A percentile compares a stretch with the other conserved stretches of the same genome.
Conservation (phyloP, 2,888 invertebrate genomes). For the Orthonevra nobilis region DNA sequence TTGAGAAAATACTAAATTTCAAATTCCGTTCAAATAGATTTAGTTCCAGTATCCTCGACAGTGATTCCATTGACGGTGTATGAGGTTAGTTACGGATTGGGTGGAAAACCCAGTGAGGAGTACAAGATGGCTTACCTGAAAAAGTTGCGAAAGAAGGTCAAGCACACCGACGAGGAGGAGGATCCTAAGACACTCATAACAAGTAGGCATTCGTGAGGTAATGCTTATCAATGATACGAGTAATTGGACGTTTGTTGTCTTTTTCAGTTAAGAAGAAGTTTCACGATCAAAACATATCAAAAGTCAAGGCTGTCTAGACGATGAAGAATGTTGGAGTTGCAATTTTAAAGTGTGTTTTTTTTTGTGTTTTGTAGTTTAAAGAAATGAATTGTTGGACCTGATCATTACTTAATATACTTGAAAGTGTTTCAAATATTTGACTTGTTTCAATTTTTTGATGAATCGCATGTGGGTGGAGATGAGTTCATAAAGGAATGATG, state of each 20-base stretch:
- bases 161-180: conserved; percentile 73
- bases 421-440: too few species aligned
- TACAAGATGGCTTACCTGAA: conserved; percentile 79
- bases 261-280: conserved; percentile 77
- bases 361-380: too few species aligned
- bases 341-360: too few species aligned
- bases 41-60: conserved; percentile 85
- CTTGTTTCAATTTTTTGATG: too few species aligned
- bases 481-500: too few species aligned
- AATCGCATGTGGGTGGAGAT: too few species aligned
- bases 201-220: conserved; percentile 72
- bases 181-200: conserved; percentile 78
- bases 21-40: conserved; percentile 79
- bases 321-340: neutral
- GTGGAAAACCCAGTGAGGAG: conserved; percentile 79
- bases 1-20: conserved; percentile 8
- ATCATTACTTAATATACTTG: too few species aligned
- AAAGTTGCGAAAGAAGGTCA: conserved; percentile 78
- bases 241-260: conserved; percentile 24
- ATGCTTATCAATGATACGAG: neutral
- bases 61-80: conserved; percentile 84
- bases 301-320: conserved; percentile 75
- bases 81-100: conserved; percentile 82
- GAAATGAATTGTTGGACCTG: too few species aligned
- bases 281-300: conserved; percentile 74